Evolutionary conservation across 2,888 invertebrate species (phyloP).

Genomic region (Lucinisca nassula): DNA sequence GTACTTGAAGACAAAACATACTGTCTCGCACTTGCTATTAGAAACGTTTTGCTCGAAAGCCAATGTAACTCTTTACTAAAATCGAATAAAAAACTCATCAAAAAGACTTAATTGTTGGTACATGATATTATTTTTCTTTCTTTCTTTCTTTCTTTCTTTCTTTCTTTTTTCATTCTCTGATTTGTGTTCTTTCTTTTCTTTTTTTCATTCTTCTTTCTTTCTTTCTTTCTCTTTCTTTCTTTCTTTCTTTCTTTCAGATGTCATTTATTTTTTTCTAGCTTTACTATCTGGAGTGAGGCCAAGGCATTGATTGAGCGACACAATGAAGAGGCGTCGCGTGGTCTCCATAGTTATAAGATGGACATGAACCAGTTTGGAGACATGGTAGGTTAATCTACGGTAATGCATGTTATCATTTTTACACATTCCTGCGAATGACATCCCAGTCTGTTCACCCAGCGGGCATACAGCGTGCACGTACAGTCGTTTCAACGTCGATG

Average conservation of each 20-base stretch:
- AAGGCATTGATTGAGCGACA: conserved; percentile 34
- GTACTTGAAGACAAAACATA: not conserved
- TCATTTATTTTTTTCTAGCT: too few relatives aligned
- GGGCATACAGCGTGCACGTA: too few relatives aligned
- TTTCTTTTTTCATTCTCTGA: too few relatives aligned
- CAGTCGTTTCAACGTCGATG: too few relatives aligned
- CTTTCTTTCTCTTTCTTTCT: not conserved
- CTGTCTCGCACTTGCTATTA: not conserved
- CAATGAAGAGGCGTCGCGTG: conserved; percentile 33
- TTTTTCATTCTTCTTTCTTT: too few relatives aligned
- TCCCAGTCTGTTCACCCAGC: too few relatives aligned
- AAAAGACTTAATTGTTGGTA: too few relatives aligned
- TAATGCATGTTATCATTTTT: too few relatives aligned
- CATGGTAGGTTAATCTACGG: conserved; percentile 50
- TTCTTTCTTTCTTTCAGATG: not conserved
- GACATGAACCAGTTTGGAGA: conserved; percentile 58
- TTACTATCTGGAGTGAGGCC: conserved; percentile 44
- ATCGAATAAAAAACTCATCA: too few relatives aligned
- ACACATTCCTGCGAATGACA: too few relatives aligned
- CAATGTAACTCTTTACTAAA: not conserved
- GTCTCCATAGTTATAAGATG: conserved; percentile 56
- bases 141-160: not conserved
- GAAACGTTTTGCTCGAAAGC: not conserved
- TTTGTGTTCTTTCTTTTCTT: too few relatives aligned
- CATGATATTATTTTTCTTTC: not conserved